phyloP scores from a whole-genome alignment of 2,113 vertebrate species.

The Hemiprocne comata region DNA sequence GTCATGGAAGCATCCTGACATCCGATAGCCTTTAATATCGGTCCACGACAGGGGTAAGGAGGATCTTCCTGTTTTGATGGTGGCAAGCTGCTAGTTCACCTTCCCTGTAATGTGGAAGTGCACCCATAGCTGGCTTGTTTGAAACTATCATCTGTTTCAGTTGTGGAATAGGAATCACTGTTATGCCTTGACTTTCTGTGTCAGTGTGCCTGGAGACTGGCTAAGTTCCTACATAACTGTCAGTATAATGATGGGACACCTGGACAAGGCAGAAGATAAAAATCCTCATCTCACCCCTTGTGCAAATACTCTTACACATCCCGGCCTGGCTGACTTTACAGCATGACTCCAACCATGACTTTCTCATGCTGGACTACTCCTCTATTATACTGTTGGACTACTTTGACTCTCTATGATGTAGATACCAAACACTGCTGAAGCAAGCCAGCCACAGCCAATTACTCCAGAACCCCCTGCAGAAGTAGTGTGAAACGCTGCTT shows the following conservation, averaged over 20 bases:
- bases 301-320: neutral
- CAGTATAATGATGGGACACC: neutral
- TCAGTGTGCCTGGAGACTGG: neutral
- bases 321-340: neutral
- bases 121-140: neutral
- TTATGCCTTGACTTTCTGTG: fast-evolving
- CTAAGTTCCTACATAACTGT: neutral
- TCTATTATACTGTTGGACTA: neutral
- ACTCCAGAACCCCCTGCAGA: neutral
- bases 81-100: neutral
- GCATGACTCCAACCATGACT: neutral
- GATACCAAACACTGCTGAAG: fast-evolving
- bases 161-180: neutral
- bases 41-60: neutral
- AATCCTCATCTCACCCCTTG: neutral
- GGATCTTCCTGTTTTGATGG: neutral
- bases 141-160: neutral
- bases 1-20: no score
- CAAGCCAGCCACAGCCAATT: fast-evolving
- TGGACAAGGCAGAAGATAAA: neutral
- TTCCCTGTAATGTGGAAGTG: neutral
- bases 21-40: no score
- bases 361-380: neutral
- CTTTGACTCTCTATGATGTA: neutral
- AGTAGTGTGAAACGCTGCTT: fast-evolving